Percentiles rank a stretch among this genome's conserved stretches.
These are phyloP conservation scores for Caradrina clavipalpis DNA, from an alignment of 2,888 invertebrate species.

Conservation along the genomic window DNA sequence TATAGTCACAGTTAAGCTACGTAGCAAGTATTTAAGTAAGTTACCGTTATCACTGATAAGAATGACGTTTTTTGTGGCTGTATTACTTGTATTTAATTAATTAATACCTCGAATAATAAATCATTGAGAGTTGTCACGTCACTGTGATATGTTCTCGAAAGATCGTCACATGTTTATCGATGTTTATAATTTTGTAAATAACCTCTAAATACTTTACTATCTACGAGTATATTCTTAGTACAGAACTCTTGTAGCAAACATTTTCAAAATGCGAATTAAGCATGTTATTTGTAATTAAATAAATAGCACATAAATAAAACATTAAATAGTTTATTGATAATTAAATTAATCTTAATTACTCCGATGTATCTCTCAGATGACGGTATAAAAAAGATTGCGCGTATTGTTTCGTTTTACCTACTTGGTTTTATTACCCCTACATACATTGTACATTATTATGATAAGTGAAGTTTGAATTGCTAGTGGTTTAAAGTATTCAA, in stretches of 20 bases:
- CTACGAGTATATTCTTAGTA: constrained; percentile 4
- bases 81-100: constrained; percentile 27
- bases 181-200: constrained; percentile 21
- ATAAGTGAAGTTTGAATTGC: not conserved
- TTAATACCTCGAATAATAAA: constrained; percentile 43
- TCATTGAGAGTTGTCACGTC: constrained; percentile 4
- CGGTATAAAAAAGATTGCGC: constrained; percentile 5
- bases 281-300: constrained; percentile 14
- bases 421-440: not conserved
- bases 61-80: constrained; percentile 37
- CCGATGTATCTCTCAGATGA: not conserved
- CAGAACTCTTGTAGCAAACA: not conserved
- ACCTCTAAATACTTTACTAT: constrained; percentile 18
- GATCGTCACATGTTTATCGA: constrained; percentile 20
- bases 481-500: not conserved
- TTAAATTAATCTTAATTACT: constrained; percentile 21
- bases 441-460: not conserved
- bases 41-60: constrained; percentile 32
- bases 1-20: constrained; percentile 30
- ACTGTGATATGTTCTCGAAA: constrained; percentile 26
- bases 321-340: constrained; percentile 20
- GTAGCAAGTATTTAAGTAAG: constrained; percentile 19
- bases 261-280: constrained; percentile 27
- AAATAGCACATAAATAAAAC: constrained; percentile 22
- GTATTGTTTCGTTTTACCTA: constrained; percentile 1